Evolutionary conservation across 2,888 invertebrate species (phyloP).

Genomic region (Tetramorium bicarinatum): DNA sequence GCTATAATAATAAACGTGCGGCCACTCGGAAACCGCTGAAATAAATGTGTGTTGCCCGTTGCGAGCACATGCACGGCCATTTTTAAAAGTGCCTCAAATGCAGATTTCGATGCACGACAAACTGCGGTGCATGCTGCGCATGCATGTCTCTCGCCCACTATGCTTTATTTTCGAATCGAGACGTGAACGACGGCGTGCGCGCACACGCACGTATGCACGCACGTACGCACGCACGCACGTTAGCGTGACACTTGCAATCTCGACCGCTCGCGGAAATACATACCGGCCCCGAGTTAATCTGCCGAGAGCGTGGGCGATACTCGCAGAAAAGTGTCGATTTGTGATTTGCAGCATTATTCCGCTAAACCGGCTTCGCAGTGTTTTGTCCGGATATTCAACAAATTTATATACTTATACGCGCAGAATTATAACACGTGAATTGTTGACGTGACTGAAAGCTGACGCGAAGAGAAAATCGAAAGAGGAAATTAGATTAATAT

Average conservation of each 20-base stretch:
- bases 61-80: conserved; percentile 4
- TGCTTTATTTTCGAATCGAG: conserved; percentile 55
- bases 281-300: conserved; percentile 53
- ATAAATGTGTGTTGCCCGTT: neutral
- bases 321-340: conserved; percentile 50
- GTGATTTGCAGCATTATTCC: conserved; percentile 28
- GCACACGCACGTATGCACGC: conserved; percentile 23
- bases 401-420: conserved; percentile 13
- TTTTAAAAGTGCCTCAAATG: conserved; percentile 37
- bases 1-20: conserved; percentile 4
- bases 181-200: conserved; percentile 26
- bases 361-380: neutral
- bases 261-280: conserved; percentile 56
- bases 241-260: conserved; percentile 68
- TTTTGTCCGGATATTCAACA: neutral
- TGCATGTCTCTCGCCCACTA: conserved; percentile 12
- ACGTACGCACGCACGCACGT: conserved; percentile 52
- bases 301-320: conserved; percentile 48
- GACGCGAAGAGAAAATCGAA: conserved; percentile 4
- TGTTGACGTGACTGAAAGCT: neutral
- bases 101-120: conserved; percentile 49
- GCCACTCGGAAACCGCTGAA: neutral
- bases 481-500: neutral
- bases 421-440: neutral
- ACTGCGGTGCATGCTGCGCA: conserved; percentile 32